A percentile compares a stretch with the other conserved stretches of the same genome.
Conservation (phyloP, 2,888 invertebrate genomes). For the Hirudinaria manillensis region DNA sequence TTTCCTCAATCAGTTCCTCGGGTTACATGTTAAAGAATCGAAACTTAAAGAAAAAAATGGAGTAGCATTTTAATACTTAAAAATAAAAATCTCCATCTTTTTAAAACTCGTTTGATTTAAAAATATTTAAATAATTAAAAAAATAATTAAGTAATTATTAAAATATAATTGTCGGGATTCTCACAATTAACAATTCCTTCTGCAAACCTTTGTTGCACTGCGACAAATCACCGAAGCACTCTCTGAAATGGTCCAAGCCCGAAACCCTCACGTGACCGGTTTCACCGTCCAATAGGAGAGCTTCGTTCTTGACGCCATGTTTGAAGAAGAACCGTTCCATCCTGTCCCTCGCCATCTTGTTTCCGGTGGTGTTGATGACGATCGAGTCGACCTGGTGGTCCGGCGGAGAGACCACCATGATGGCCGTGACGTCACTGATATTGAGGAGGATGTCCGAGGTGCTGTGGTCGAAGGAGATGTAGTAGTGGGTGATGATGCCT, state of each 20-base stretch:
- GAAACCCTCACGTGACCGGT: slow-evolving; percentile 2
- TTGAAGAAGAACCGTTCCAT: slow-evolving; percentile 5
- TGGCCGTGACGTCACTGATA: slow-evolving; percentile 11
- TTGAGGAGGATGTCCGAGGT: slow-evolving; percentile 17
- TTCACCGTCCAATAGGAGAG: slow-evolving; percentile 17
- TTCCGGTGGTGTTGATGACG: neutral
- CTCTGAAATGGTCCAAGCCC: slow-evolving; percentile 10
- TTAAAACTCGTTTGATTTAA: too few relatives aligned
- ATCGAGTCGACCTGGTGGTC: neutral
- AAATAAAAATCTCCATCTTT: too few relatives aligned
- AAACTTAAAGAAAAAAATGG: too few relatives aligned
- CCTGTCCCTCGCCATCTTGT: neutral
- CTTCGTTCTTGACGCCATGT: slow-evolving; percentile 18
- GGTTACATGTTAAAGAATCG: too few relatives aligned
- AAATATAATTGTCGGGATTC: too few relatives aligned
- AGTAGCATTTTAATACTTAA: too few relatives aligned
- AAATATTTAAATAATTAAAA: too few relatives aligned
- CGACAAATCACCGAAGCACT: slow-evolving; percentile 25
- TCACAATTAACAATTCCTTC: too few relatives aligned
- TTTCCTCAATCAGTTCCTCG: too few relatives aligned
- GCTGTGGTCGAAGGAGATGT: slow-evolving; percentile 15
- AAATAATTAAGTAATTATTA: too few relatives aligned
- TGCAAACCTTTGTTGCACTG: slow-evolving; percentile 19
- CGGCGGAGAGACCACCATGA: neutral
- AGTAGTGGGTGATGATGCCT: slow-evolving; percentile 24